Percentiles rank a stretch among this genome's conserved stretches.
phyloP scores from a whole-genome alignment of 1,140 invertebrate genomes.

The Ooceraea biroi region DNA sequence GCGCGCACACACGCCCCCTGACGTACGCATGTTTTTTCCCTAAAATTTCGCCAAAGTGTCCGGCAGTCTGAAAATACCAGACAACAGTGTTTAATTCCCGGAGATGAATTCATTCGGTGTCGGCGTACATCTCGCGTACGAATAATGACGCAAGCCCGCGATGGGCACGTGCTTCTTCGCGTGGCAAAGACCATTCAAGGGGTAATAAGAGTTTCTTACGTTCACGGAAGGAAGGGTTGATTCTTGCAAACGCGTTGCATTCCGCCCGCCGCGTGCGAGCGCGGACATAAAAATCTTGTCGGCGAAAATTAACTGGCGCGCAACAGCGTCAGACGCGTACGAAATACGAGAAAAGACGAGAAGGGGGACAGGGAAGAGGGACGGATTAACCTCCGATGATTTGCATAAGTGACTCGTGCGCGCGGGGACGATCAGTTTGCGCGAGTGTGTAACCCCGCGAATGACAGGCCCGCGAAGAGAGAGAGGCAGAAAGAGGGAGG shows the following conservation, averaged over 20 bases:
- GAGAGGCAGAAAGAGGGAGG: no score
- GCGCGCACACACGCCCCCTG: conserved; percentile 70
- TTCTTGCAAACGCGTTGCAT: conserved; percentile 44
- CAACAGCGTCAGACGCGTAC: conserved; percentile 44
- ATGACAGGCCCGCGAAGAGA: conserved; percentile 80
- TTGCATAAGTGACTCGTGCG: conserved; percentile 82
- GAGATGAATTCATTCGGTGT: conserved; percentile 61
- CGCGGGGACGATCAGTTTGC: conserved; percentile 68
- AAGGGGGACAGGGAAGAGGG: not conserved
- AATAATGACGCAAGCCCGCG: conserved; percentile 50
- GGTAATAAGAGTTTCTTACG: conserved; percentile 6
- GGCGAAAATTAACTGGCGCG: conserved; percentile 36
- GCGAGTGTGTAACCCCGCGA: conserved; percentile 67
- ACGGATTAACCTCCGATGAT: conserved; percentile 77
- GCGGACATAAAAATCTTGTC: conserved; percentile 51
- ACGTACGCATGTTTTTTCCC: conserved; percentile 74
- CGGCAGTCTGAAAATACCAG: conserved; percentile 70
- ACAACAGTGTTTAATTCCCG: conserved; percentile 70
- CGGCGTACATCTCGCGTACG: conserved; percentile 48
- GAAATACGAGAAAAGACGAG: conserved; percentile 66
- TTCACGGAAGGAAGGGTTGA: not conserved
- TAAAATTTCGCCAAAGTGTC: conserved; percentile 75
- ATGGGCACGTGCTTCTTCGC: conserved; percentile 3
- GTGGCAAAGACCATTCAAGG: conserved; percentile 17
- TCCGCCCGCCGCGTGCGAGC: conserved; percentile 24